Evolutionary conservation across 2,797 vertebrate genomes (phyloP).

Genomic region (Spondyliosoma cantharus): DNA sequence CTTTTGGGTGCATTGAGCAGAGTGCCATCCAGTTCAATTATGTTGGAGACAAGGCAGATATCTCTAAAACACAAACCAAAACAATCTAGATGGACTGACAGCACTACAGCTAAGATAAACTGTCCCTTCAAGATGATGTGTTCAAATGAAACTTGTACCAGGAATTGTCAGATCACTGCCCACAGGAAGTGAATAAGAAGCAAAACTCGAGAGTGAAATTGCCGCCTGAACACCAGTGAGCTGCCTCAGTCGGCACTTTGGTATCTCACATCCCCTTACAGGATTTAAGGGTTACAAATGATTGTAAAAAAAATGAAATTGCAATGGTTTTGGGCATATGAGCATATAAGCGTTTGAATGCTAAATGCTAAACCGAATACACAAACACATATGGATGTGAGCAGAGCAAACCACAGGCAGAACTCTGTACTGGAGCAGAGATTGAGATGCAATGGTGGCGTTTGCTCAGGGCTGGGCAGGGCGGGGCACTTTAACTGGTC

Average conservation of each 20-base stretch:
- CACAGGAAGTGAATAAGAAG: constrained; percentile 10
- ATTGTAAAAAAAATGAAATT: neutral
- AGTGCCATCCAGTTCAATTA: too few species aligned
- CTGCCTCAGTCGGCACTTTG: neutral
- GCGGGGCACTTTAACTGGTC: constrained; percentile 24
- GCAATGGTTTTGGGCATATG: neutral
- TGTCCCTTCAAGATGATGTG: neutral
- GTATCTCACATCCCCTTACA: constrained; percentile 14
- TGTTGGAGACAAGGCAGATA: too few species aligned
- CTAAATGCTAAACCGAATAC: too few species aligned
- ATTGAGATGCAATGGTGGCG: neutral
- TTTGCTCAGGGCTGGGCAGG: constrained; percentile 34
- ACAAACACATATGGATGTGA: neutral
- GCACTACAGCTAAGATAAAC: too few species aligned
- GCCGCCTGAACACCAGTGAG: neutral
- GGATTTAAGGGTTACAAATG: neutral
- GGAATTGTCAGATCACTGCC: neutral
- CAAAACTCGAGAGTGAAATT: constrained; percentile 25
- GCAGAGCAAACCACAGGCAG: neutral
- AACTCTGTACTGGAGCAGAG: neutral
- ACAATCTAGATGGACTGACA: too few species aligned
- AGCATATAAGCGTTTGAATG: too few species aligned
- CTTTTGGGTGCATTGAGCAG: too few species aligned
- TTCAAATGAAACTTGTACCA: neutral
- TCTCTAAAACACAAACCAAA: too few species aligned